Percentiles rank a stretch among this genome's conserved stretches.
These are phyloP conservation scores for Caenorhabditis parvicauda DNA, from an alignment of 2,888 invertebrate species.

Conservation along the genomic window DNA sequence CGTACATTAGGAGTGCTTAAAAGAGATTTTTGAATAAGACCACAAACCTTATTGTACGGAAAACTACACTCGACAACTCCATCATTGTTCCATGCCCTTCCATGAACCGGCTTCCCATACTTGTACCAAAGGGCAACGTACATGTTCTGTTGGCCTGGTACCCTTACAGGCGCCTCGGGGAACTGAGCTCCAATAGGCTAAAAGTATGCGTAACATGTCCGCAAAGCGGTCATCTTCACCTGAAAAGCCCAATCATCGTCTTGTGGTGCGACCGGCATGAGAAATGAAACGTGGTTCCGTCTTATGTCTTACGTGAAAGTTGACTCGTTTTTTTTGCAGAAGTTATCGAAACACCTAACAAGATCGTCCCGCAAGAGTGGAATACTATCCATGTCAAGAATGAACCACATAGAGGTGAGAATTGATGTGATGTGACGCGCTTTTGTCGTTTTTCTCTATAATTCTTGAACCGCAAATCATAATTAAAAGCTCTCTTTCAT, in stretches of 20 bases:
- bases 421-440: too few species aligned
- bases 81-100: slow-evolving; percentile 47
- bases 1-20: background rate
- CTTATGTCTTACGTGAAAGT: too few species aligned
- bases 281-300: too few species aligned
- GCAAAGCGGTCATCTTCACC: background rate
- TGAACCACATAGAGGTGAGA: slow-evolving; percentile 23
- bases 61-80: slow-evolving; percentile 52
- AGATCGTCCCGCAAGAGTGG: slow-evolving; percentile 40
- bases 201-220: slow-evolving; percentile 9
- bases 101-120: slow-evolving; percentile 49
- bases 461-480: background rate
- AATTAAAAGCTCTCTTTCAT: too few species aligned
- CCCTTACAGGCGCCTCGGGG: slow-evolving; percentile 41
- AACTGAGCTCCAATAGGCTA: slow-evolving; percentile 51
- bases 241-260: too few species aligned
- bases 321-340: slow-evolving; percentile 11
- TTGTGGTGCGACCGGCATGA: too few species aligned
- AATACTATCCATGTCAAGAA: slow-evolving; percentile 38
- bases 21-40: slow-evolving; percentile 2
- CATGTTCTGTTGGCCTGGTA: slow-evolving; percentile 38
- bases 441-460: background rate
- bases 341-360: slow-evolving; percentile 20
- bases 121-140: slow-evolving; percentile 52
- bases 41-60: slow-evolving; percentile 44